Percentiles rank a stretch among this genome's conserved stretches.
phyloP scores from a whole-genome alignment of 2,113 vertebrate species.

The Phylloscopus trochiloides region DNA sequence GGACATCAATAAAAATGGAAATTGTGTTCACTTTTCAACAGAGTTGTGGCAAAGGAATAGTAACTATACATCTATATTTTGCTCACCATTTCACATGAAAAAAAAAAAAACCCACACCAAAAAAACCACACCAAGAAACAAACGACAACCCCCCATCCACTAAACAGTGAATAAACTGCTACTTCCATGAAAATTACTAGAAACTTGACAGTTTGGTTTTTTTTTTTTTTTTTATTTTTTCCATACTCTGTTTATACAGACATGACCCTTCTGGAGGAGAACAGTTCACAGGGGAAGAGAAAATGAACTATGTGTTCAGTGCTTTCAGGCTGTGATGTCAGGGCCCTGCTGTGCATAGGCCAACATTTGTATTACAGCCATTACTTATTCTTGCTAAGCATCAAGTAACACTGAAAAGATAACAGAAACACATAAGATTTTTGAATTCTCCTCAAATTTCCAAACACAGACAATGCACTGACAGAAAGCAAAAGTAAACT shows the following conservation, averaged over 20 bases:
- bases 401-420: neutral
- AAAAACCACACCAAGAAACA: rapidly evolving
- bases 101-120: neutral
- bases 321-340: neutral
- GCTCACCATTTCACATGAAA: neutral
- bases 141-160: neutral
- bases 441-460: neutral
- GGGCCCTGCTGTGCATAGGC: neutral
- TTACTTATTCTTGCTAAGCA: neutral
- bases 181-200: neutral
- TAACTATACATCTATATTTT: neutral
- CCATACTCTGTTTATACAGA: neutral
- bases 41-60: neutral
- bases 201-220: neutral
- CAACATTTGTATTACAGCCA: neutral
- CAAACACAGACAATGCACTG: neutral
- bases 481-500: neutral
- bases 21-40: neutral
- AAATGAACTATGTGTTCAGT: neutral
- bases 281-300: neutral
- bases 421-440: neutral
- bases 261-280: neutral
- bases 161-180: neutral
- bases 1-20: neutral
- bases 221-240: neutral